A percentile compares a stretch with the other conserved stretches of the same genome.
Conservation (phyloP, 2,888 invertebrate species). For the Dendrolimus pini region DNA sequence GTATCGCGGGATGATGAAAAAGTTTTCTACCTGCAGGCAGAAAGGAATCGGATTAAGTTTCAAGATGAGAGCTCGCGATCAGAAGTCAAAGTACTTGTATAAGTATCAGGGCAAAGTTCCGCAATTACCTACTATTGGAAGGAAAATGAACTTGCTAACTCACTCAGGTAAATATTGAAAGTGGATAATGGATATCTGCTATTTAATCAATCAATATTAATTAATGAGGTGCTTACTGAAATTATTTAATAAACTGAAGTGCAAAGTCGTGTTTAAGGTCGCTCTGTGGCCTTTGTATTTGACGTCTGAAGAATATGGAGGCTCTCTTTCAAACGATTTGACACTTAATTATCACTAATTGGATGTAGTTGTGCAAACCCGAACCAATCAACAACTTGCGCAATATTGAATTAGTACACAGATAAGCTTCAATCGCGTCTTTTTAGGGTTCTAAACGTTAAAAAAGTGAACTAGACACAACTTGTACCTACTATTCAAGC, state of each 20-base stretch:
- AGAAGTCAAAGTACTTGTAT: conserved; percentile 10
- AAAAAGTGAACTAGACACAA: too few relatives aligned
- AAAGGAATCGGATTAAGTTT: conserved; percentile 19
- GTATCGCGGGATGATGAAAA: conserved; percentile 5
- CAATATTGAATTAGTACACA: too few relatives aligned
- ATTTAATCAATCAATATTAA: background rate
- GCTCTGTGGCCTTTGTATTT: background rate
- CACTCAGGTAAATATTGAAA: background rate
- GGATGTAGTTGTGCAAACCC: too few relatives aligned
- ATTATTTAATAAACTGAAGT: background rate
- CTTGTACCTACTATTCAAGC: too few relatives aligned
- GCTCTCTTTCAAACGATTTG: too few relatives aligned
- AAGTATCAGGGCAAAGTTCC: conserved; percentile 14
- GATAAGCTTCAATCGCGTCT: too few relatives aligned
- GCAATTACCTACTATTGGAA: conserved; percentile 6
- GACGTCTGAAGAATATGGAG: background rate
- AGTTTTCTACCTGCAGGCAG: conserved; percentile 17
- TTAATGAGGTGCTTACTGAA: background rate
- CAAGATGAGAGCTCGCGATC: conserved; percentile 15
- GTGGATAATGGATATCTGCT: background rate
- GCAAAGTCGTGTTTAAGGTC: background rate
- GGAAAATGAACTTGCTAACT: background rate
- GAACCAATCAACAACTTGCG: too few relatives aligned
- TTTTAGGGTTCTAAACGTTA: too few relatives aligned
- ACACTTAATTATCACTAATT: too few relatives aligned